These are phyloP conservation scores for Drosophila helvetica DNA, from an alignment of 2,888 invertebrate genomes.

Conservation along the genomic window DNA sequence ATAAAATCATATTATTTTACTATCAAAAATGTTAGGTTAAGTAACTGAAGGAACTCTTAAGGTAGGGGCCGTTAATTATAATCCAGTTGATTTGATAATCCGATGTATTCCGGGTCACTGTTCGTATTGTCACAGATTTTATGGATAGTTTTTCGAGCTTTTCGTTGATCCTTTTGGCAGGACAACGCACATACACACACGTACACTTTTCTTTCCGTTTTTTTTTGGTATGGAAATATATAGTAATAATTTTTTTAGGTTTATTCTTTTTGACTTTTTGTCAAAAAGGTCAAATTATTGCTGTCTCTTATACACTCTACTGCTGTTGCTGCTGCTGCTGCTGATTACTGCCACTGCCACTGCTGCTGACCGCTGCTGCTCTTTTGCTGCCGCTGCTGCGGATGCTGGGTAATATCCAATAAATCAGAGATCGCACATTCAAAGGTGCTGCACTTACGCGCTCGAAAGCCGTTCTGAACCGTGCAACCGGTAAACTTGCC, in stretches of 20 bases:
- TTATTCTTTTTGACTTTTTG: conserved; percentile 50
- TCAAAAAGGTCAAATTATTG: conserved; percentile 70
- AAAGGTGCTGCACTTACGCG: conserved; percentile 90
- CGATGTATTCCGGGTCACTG: conserved; percentile 62
- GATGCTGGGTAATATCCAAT: conserved; percentile 63
- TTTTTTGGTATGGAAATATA: conserved; percentile 15
- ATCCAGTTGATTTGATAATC: conserved; percentile 71
- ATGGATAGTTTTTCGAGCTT: conserved; percentile 1
- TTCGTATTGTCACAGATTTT: conserved; percentile 41
- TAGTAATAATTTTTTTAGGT: conserved; percentile 39
- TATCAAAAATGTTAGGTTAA: conserved; percentile 32
- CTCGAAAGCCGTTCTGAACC: conserved; percentile 98
- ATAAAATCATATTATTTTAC: background rate
- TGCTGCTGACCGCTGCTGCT: conserved; percentile 31
- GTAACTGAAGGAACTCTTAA: conserved; percentile 30
- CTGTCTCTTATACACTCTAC: conserved; percentile 61
- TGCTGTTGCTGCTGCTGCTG: conserved; percentile 35
- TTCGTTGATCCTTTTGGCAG: conserved; percentile 59
- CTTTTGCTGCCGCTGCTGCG: conserved; percentile 43
- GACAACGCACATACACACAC: conserved; percentile 50
- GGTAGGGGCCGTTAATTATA: conserved; percentile 45
- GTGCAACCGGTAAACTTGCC: conserved; percentile 87
- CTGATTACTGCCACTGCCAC: conserved; percentile 28
- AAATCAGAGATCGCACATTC: conserved; percentile 80
- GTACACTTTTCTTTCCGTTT: conserved; percentile 47